A percentile compares a stretch with the other conserved stretches of the same genome.
phyloP scores from a whole-genome alignment of 1,140 invertebrate species.

The Eufriesea mexicana region DNA sequence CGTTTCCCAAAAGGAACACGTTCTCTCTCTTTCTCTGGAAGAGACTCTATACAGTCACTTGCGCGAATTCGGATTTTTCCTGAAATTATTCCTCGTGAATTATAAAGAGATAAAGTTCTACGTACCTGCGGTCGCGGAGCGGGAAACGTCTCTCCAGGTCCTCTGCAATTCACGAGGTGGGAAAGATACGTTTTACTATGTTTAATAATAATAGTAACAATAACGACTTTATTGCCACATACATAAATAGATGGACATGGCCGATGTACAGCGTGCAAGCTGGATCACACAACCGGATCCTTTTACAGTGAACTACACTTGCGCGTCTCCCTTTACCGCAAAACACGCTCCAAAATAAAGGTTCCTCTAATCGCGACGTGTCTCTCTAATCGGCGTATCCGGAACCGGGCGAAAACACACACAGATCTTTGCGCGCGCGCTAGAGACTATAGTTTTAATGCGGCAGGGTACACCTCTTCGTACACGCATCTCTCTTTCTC shows the following conservation, averaged over 20 bases:
- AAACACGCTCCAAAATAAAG: conserved; percentile 56
- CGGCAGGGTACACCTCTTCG: background rate
- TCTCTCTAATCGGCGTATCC: conserved; percentile 7
- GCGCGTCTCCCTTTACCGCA: conserved; percentile 21
- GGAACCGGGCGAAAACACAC: conserved; percentile 18
- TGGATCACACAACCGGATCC: conserved; percentile 66
- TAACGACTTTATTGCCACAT: conserved; percentile 71
- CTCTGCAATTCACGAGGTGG: too few relatives aligned
- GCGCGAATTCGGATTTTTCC: too few relatives aligned
- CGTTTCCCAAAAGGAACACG: background rate
- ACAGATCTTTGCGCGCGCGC: background rate
- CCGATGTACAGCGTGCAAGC: conserved; percentile 70
- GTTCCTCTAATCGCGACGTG: conserved; percentile 26
- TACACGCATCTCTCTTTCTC: background rate
- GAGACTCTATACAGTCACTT: too few relatives aligned
- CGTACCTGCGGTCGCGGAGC: background rate
- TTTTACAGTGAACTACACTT: conserved; percentile 64
- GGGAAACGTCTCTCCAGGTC: background rate
- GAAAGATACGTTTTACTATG: background rate
- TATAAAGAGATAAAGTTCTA: background rate
- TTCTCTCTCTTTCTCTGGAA: too few relatives aligned
- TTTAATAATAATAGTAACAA: conserved; percentile 71
- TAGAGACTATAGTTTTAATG: conserved; percentile 3
- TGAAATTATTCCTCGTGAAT: too few relatives aligned
- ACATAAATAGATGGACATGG: conserved; percentile 71